A percentile compares a stretch with the other conserved stretches of the same genome.
Evolutionary conservation across 2,888 invertebrate species (phyloP).

Genomic region (Petrolisthes cinctipes): DNA sequence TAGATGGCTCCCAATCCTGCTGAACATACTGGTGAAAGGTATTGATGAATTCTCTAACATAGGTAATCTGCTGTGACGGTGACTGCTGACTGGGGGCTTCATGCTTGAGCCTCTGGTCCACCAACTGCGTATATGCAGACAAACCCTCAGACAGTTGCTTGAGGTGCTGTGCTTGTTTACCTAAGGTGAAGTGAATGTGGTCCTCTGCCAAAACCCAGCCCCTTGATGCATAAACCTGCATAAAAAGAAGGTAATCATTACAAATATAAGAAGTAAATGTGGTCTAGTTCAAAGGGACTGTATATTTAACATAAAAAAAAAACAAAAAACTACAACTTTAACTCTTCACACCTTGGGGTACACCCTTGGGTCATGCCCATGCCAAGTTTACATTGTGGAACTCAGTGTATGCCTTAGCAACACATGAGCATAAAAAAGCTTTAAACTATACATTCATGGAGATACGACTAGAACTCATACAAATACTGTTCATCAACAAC

Average conservation of each 20-base stretch:
- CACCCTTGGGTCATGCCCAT: too few relatives aligned
- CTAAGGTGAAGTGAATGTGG: constrained; percentile 95
- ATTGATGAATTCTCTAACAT: constrained; percentile 59
- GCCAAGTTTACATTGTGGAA: too few relatives aligned
- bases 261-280: too few relatives aligned
- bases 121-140: constrained; percentile 82
- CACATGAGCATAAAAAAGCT: not conserved
- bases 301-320: too few relatives aligned
- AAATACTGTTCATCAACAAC: too few relatives aligned
- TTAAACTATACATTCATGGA: not conserved
- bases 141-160: constrained; percentile 80
- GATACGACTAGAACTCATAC: too few relatives aligned
- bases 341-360: too few relatives aligned
- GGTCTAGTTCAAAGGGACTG: too few relatives aligned
- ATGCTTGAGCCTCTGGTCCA: constrained; percentile 67
- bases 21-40: constrained; percentile 54
- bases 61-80: constrained; percentile 71
- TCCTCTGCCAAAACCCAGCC: constrained; percentile 94
- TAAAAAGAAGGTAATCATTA: too few relatives aligned
- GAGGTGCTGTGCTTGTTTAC: constrained; percentile 87
- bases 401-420: not conserved
- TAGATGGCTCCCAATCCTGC: constrained; percentile 50
- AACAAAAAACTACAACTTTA: too few relatives aligned
- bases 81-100: constrained; percentile 69
- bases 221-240: constrained; percentile 79